Evolutionary conservation across 2,113 vertebrate species (phyloP).

Genomic region (Ophthalmolycus amberensis): DNA sequence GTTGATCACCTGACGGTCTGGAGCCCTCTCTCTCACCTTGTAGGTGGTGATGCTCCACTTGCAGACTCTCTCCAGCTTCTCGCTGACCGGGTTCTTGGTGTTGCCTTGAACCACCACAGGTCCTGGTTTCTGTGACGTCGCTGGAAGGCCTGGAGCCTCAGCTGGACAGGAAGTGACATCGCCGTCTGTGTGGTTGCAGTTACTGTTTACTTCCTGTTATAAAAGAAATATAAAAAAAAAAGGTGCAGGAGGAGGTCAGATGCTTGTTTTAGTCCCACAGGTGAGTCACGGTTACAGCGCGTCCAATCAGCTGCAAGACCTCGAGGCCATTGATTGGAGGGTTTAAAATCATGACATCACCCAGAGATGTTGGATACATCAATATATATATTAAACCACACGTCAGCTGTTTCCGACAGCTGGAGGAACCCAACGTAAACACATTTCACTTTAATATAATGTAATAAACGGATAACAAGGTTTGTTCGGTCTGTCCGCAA

Average conservation of each 20-base stretch:
- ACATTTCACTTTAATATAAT: too few species aligned
- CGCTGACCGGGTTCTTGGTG: constrained; percentile 77
- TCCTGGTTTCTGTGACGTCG: neutral
- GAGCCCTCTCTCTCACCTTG: constrained; percentile 82
- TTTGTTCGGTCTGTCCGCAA: too few species aligned
- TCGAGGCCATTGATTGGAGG: neutral
- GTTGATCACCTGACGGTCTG: neutral
- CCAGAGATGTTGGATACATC: too few species aligned
- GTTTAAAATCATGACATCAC: neutral
- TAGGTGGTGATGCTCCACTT: constrained; percentile 93
- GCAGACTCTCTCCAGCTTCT: constrained; percentile 90
- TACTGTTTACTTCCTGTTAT: constrained; percentile 48
- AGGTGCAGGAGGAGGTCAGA: neutral
- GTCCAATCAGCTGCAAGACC: neutral
- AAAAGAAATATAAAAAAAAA: neutral
- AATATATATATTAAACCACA: too few species aligned
- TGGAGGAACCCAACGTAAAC: too few species aligned
- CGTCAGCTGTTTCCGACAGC: too few species aligned
- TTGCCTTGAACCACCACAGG: constrained; percentile 55
- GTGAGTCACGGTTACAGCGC: neutral
- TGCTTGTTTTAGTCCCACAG: neutral
- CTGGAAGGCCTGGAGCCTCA: constrained; percentile 27
- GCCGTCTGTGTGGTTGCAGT: constrained; percentile 3
- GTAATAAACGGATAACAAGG: too few species aligned
- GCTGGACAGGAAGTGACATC: constrained; percentile 2